Evolutionary conservation across 2,113 vertebrate genomes (phyloP).

Genomic region (Grammomys dolichurus): DNA sequence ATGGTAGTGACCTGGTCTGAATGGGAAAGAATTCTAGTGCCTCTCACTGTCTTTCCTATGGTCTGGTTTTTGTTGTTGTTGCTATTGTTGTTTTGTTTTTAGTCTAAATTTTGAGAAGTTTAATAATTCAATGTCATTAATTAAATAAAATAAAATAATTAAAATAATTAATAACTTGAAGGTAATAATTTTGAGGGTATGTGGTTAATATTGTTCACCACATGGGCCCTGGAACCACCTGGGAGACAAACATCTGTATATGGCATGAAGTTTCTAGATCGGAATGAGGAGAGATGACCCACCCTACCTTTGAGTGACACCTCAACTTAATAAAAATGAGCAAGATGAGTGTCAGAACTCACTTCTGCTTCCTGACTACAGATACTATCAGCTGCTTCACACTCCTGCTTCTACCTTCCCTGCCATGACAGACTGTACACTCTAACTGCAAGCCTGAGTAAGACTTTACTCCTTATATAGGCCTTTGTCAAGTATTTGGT

Average conservation of each 20-base stretch:
- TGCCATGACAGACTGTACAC: not conserved
- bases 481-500: not conserved
- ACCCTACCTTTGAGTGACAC: not conserved
- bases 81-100: not conserved
- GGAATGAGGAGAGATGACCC: not conserved
- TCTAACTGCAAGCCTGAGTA: not conserved
- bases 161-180: too few relatives aligned
- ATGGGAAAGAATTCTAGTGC: not conserved
- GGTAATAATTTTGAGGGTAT: not conserved
- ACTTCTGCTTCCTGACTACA: not conserved
- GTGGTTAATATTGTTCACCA: not conserved
- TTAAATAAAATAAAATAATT: too few relatives aligned
- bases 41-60: not conserved
- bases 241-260: not conserved
- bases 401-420: not conserved
- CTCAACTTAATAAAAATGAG: not conserved
- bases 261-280: not conserved
- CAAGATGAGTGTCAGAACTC: not conserved
- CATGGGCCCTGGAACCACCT: not conserved
- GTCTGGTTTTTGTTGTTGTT: not conserved
- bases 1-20: not conserved
- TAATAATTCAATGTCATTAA: not conserved
- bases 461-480: not conserved
- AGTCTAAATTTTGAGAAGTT: slow-evolving; percentile 44
- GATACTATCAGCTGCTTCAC: rapidly evolving